phyloP scores from a whole-genome alignment of 2,113 vertebrate genomes.

The Aegotheles bennettii region DNA sequence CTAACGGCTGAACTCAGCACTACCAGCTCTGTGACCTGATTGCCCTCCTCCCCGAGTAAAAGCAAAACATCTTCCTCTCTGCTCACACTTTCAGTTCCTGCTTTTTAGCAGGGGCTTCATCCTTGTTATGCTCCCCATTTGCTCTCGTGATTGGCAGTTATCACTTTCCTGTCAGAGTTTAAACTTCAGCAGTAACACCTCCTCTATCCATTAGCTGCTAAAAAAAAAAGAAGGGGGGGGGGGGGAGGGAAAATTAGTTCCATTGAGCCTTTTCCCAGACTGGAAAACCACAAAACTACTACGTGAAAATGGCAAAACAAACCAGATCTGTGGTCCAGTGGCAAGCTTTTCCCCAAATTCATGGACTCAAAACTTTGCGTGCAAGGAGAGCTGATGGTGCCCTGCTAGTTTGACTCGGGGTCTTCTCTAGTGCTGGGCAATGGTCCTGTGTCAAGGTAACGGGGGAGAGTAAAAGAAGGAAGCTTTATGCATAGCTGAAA shows the following conservation, averaged over 20 bases:
- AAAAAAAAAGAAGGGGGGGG: accelerated
- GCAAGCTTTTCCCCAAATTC: background rate
- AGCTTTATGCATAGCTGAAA: background rate
- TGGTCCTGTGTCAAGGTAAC: background rate
- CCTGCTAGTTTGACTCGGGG: background rate
- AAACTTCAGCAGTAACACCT: background rate
- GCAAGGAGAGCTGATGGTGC: background rate
- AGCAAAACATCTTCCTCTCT: background rate
- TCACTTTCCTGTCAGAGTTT: background rate
- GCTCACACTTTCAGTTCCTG: background rate
- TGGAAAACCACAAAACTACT: background rate
- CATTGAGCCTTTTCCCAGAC: background rate
- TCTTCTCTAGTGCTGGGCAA: background rate
- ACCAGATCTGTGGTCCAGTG: background rate
- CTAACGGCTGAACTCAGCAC: background rate
- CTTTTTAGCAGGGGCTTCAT: background rate
- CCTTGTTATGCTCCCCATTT: background rate
- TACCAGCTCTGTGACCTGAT: background rate
- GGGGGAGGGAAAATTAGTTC: background rate
- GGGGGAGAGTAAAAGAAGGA: background rate
- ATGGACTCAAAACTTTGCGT: background rate
- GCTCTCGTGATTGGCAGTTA: background rate
- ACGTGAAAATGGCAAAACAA: background rate
- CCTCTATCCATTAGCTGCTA: background rate
- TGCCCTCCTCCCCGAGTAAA: background rate